Base-by-base conservation (phyloP, 2,797 vertebrate species). In the Neosilurus mollespiculum region DNA sequence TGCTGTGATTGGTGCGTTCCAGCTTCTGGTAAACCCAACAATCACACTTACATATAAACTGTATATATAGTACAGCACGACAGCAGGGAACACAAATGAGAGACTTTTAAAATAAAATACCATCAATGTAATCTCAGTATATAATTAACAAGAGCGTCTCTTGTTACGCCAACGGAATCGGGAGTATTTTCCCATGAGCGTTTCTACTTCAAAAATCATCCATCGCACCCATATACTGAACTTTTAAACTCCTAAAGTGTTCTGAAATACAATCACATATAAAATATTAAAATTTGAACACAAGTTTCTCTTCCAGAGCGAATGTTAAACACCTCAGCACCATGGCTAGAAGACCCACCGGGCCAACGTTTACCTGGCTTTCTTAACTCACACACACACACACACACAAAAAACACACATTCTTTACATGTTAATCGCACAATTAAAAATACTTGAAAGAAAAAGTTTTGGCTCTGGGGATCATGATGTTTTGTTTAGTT, bases 81-180 rank as follows among this genome's bases (percentile, higher is more conserved):
- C 34, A 83, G 80, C 84, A 80, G 18, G 15, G 6, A 75, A 65
- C 82, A 83, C 71, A 67, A 80, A 78, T 26, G 51, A 9, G 61
- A 86, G 24, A 12, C 0, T 65, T 15, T 61, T 59, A 70, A 62
- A 61, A 76, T 82, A 84, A 67, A 82, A 71, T 82, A 78, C 72
- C 58, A 75, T 75, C 59, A 75, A 75, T 9, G 24, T 62, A 37
- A 54, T 34, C 54, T 18, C 75, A 75, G 26, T 54, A 82, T 8
- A 56, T 8, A n/a, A 20, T 43, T 56, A 20, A 26, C 24, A 30
- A 53, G 22, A 53, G 22, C 1, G 34, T 59, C 51, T 43, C 5
- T 43, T 43, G 43, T 43, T 43, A 43, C 43, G 43, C 30, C 22
- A 51, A 3, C 51, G 49, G 49, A 24, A 51, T 51, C n/a, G 20